These are phyloP conservation scores for Frankliniella intonsa DNA, from an alignment of 2,888 invertebrate species.

Conservation along the genomic window DNA sequence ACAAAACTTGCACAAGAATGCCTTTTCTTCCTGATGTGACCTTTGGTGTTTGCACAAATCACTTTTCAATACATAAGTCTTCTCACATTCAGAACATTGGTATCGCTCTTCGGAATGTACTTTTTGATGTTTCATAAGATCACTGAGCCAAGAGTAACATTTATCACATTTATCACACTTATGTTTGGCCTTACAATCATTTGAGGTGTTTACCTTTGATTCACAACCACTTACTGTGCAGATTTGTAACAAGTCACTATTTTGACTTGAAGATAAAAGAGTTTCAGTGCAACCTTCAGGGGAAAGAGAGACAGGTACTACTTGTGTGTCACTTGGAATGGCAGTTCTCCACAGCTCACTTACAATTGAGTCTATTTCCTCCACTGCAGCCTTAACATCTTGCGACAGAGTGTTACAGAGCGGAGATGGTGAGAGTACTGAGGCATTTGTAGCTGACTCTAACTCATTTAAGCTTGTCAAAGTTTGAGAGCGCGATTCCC, in stretches of 20 bases:
- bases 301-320: too few species aligned
- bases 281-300: too few species aligned
- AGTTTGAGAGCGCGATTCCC: not conserved
- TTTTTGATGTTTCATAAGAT: not conserved
- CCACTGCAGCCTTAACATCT: not conserved
- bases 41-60: not conserved
- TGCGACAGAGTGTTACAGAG: not conserved
- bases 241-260: too few species aligned
- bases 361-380: not conserved
- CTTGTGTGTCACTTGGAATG: not conserved
- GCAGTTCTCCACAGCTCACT: slow-evolving; percentile 12
- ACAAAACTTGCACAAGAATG: not conserved
- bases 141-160: not conserved
- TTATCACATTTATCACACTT: slow-evolving; percentile 14
- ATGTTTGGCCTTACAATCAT: not conserved
- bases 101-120: not conserved
- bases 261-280: too few species aligned
- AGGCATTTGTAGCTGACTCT: not conserved
- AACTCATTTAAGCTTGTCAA: not conserved
- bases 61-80: not conserved
- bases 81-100: not conserved
- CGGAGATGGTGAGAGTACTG: not conserved
- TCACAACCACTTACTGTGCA: too few species aligned
- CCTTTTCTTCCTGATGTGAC: not conserved
- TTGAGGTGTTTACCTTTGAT: not conserved